Evolutionary conservation across 2,888 invertebrate genomes (phyloP), one percentile per base, ranked within the genome.

Genomic region (Thereva unica): DNA sequence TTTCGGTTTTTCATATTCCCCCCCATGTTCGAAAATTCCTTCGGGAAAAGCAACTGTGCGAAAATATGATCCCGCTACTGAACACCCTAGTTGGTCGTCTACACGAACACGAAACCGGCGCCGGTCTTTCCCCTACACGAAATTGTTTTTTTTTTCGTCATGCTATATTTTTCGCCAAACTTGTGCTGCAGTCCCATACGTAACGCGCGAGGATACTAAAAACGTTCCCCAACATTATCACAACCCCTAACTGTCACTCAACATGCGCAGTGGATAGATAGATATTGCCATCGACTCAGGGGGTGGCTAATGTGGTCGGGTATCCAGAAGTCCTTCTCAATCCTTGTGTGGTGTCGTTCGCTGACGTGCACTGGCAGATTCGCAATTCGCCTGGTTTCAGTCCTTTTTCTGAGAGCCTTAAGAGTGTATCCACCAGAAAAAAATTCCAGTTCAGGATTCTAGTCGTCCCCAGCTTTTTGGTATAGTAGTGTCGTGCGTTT

Each of bases 381-480:
- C 23, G 23, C 23, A 23, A 59, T 45, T 34, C 47, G 57, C 47
- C 38, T 59, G 57, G 64, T 52, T 52, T 67, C 67, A 68, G 68
- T 68, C 66, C 63, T 68, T 68, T 66, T 63, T 55, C 63, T 63
- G 63, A 66, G 50, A 61, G 63, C 68, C 56, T 66, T 34, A 52
- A 66, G n/a, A n/a, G n/a, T n/a, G 66, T 66, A 55, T 68, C 61
- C 68, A 68, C 63, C 59, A 53, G 23, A 23, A 23, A 23, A 56
- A 38, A 41, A 61, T 41, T 50, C 41, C 49, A 49, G 49, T 50
- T 61, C 23, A 23, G 41, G 61, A 50, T 34, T 61, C 50, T 23
- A 50, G 61, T 61, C 61, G 61, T 42, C 50, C 61, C 61, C 38
- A 38, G 40, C 9, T 50, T 61, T 50, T 61, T 61, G 61, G 61